These are phyloP conservation scores for Caenorhabditis macrosperma DNA, from an alignment of 2,888 invertebrate genomes.

Conservation along the genomic window DNA sequence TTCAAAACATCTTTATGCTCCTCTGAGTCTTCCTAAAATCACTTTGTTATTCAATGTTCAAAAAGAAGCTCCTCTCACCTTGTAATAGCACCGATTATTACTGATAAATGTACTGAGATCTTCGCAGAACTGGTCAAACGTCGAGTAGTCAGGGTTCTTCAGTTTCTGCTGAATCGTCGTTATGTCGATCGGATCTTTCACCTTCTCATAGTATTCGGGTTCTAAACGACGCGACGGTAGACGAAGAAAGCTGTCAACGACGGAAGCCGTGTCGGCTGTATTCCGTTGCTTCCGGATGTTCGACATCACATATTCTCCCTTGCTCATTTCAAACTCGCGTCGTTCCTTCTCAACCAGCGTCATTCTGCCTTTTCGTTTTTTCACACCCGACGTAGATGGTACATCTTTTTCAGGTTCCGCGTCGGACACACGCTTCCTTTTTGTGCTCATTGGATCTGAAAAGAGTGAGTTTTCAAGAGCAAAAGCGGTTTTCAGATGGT, in stretches of 20 bases:
- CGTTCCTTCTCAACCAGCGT: slow-evolving; percentile 55
- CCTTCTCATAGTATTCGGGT: slow-evolving; percentile 85
- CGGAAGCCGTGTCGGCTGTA: slow-evolving; percentile 1
- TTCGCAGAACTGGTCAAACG: slow-evolving; percentile 90
- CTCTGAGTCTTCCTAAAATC: slow-evolving; percentile 85
- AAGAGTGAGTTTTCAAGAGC: no score
- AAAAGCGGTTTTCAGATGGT: no score
- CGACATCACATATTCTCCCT: slow-evolving; percentile 39
- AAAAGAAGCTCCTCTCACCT: no score
- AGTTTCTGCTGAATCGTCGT: slow-evolving; percentile 95
- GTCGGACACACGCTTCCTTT: slow-evolving; percentile 63
- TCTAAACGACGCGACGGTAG: slow-evolving; percentile 67
- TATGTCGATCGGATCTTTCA: slow-evolving; percentile 94
- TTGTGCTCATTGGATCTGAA: slow-evolving; percentile 63
- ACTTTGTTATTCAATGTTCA: no score
- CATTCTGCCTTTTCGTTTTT: slow-evolving; percentile 61
- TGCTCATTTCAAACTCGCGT: slow-evolving; percentile 35
- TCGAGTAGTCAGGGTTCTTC: slow-evolving; percentile 96
- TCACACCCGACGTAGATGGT: slow-evolving; percentile 41
- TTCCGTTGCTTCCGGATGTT: slow-evolving; percentile 28
- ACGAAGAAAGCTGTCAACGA: slow-evolving; percentile 41
- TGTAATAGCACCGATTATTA: slow-evolving; percentile 96
- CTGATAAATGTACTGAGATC: slow-evolving; percentile 93
- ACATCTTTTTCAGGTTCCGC: slow-evolving; percentile 45
- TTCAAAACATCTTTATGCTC: slow-evolving; percentile 93